Evolutionary conservation across 2,113 vertebrate genomes (phyloP), one percentile per base, ranked within the genome.

Genomic region (Microtus oregoni): DNA sequence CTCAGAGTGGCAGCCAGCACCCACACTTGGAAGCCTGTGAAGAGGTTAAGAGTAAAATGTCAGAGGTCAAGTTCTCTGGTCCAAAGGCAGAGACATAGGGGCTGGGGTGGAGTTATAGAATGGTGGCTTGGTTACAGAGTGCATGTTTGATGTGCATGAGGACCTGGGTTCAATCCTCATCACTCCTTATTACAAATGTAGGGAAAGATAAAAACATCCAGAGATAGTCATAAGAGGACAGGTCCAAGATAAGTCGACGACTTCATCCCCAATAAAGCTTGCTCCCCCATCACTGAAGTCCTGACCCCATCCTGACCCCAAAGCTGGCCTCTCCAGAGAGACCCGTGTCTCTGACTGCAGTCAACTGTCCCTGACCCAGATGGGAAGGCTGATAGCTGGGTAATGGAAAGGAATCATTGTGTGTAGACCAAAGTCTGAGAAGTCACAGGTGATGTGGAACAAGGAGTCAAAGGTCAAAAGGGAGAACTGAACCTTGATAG

Each of bases 311-410:
- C 35, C 78, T 41, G 41, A 38, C 41, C 35, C 35, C 32, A 19
- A 0, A 0, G n/a, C 50, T 24, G 1, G 15, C 7, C 24, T 5
- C 0, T 3, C 3, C 63, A 52, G 22, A 87, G 7, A 35, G 11
- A 44, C 22, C n/a, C 50, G 79, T 67, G 75, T 41, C 8, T 89
- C 75, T 44, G 10, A 35, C 0, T 61, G 52, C 50, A 90, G 15
- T 78, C 41, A 28, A 0, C 58, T 4, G 68, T 44, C 7, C 68
- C 50, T 81, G 13, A 38, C 10, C 41, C 12, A 8, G 68, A 30
- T 0, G 14, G 50, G 12, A 94, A 32, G 47, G 32, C 7, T 3
- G 17, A 67, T 14, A 52, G 6, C 88, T 73, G 44, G 32, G 67
- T 77, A 85, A 38, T 35, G 17, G 2, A 32, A 76, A 86, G 28